Evolutionary conservation across 2,888 invertebrate species (phyloP).

Genomic region (Pollenia griseotomentosa): DNA sequence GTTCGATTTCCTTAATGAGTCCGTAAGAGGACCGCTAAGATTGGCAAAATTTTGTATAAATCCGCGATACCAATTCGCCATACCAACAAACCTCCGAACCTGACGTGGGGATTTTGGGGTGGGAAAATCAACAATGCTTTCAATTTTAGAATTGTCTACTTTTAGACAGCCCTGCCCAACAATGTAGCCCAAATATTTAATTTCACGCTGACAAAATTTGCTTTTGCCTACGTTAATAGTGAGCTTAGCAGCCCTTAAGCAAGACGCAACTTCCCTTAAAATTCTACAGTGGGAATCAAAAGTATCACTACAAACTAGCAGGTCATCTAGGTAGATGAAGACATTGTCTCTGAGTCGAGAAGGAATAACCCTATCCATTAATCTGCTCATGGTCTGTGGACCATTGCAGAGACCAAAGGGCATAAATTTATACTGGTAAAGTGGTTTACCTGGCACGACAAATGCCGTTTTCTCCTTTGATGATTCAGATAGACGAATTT

Average conservation of each 20-base stretch:
- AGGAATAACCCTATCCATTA: conserved; percentile 50
- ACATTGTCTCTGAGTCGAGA: conserved; percentile 12
- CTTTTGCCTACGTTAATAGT: conserved; percentile 30
- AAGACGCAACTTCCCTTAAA: neutral
- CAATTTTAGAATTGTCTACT: conserved; percentile 49
- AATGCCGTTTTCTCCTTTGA: conserved; percentile 73
- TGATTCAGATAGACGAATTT: conserved; percentile 20
- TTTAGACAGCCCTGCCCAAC: conserved; percentile 36
- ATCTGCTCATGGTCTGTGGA: conserved; percentile 63
- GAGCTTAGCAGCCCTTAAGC: neutral
- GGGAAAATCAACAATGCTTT: conserved; percentile 42
- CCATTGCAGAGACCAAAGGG: conserved; percentile 68
- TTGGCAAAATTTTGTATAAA: conserved; percentile 53
- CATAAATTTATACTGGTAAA: conserved; percentile 67
- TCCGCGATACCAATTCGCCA: conserved; percentile 55
- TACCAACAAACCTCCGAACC: conserved; percentile 48
- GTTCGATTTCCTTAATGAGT: conserved; percentile 34
- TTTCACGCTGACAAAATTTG: conserved; percentile 54
- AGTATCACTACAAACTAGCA: conserved; percentile 1
- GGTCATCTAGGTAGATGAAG: neutral
- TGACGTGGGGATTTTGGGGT: conserved; percentile 18
- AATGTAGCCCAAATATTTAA: conserved; percentile 33
- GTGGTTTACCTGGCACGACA: conserved; percentile 72
- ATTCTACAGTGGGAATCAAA: neutral
- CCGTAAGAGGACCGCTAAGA: conserved; percentile 50